Evolutionary conservation across 2,888 invertebrate genomes (phyloP).

Genomic region (Formica aserva): DNA sequence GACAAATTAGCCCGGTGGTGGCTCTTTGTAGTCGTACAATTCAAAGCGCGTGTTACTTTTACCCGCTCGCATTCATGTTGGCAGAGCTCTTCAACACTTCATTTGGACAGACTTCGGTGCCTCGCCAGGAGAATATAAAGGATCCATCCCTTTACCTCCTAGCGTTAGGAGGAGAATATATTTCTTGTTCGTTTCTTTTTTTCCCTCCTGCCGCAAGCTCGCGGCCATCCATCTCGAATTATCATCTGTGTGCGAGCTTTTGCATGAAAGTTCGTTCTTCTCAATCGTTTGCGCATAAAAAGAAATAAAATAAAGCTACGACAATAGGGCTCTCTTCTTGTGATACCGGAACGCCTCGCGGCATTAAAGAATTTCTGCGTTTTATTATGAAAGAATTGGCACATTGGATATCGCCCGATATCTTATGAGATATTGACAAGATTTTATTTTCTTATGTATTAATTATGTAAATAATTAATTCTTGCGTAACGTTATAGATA

Average conservation of each 20-base stretch:
- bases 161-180: slow-evolving; percentile 54
- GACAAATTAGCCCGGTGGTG: slow-evolving; percentile 85
- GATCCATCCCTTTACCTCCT: slow-evolving; percentile 52
- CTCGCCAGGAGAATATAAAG: slow-evolving; percentile 76
- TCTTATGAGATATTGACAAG: background rate
- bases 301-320: slow-evolving; percentile 49
- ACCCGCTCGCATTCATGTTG: slow-evolving; percentile 81
- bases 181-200: slow-evolving; percentile 27
- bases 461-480: slow-evolving; percentile 1
- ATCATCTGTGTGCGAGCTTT: slow-evolving; percentile 48
- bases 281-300: slow-evolving; percentile 46
- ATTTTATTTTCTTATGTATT: background rate
- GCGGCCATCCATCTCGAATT: slow-evolving; percentile 54
- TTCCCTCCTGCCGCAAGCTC: slow-evolving; percentile 12
- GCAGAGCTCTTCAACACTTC: slow-evolving; percentile 85
- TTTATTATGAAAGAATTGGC: slow-evolving; percentile 5
- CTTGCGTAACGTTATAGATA: background rate
- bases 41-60: slow-evolving; percentile 84
- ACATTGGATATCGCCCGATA: background rate
- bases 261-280: slow-evolving; percentile 49
- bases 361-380: background rate
- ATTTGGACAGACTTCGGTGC: slow-evolving; percentile 80
- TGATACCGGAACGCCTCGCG: background rate
- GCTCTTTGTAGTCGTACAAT: slow-evolving; percentile 84
- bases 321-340: slow-evolving; percentile 19